Conservation (phyloP, 2,113 vertebrate species). For the Protobothrops mucrosquamatus region DNA sequence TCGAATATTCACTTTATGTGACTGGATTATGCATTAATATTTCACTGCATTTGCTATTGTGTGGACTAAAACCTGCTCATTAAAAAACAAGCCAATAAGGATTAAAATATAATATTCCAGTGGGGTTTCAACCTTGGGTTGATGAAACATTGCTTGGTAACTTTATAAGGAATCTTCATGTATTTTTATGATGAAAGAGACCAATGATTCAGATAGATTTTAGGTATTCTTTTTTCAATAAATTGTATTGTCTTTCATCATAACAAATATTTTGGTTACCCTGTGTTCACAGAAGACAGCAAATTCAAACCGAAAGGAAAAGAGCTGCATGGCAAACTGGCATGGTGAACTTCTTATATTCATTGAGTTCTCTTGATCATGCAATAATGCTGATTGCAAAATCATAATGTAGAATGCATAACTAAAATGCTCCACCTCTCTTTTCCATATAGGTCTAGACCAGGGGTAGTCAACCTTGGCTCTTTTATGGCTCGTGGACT, state of each 20-base stretch:
- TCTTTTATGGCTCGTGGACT: too few relatives aligned
- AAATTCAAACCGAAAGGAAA: background rate
- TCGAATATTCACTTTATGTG: background rate
- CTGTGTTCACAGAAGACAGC: background rate
- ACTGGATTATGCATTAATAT: background rate
- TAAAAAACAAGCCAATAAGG: background rate
- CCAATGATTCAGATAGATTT: background rate
- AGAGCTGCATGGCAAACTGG: too few relatives aligned
- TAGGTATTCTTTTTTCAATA: slow-evolving; percentile 30
- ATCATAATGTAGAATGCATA: background rate
- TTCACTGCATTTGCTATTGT: background rate
- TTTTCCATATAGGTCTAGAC: too few relatives aligned
- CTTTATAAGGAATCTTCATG: background rate
- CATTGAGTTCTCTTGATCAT: background rate
- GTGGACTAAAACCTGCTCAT: background rate
- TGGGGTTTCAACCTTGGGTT: background rate
- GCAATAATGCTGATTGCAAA: too few relatives aligned
- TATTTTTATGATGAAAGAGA: slow-evolving; percentile 17
- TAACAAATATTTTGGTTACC: background rate
- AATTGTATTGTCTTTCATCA: background rate
- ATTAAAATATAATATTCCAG: background rate
- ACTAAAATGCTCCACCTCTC: background rate
- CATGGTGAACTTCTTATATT: background rate
- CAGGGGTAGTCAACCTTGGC: too few relatives aligned
- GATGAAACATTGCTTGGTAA: background rate